A percentile compares a stretch with the other conserved stretches of the same genome.
These are phyloP conservation scores for Cherax destructor DNA, from an alignment of 1,140 invertebrate genomes.

Conservation along the genomic window DNA sequence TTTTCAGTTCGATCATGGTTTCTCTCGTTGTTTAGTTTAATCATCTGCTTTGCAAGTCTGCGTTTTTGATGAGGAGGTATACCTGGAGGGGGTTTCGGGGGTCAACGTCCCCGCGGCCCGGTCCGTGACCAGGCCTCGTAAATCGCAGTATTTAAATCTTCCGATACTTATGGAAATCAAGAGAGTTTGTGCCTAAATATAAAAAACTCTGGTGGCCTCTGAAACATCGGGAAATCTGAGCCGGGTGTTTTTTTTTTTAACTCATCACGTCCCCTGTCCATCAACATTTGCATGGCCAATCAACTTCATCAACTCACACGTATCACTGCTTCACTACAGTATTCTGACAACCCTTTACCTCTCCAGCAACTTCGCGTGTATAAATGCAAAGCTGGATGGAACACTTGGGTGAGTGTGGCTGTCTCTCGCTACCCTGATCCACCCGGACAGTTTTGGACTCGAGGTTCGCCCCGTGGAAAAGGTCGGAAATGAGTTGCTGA, in stretches of 20 bases:
- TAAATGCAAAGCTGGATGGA: background rate
- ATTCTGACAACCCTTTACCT: background rate
- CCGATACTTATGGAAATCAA: too few relatives aligned
- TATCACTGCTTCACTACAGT: background rate
- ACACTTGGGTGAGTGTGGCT: background rate
- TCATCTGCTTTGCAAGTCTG: too few relatives aligned
- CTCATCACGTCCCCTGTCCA: slow-evolving; percentile 33
- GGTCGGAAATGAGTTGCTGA: slow-evolving; percentile 29
- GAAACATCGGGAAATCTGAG: slow-evolving; percentile 1
- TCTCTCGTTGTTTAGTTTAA: background rate
- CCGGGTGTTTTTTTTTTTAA: background rate
- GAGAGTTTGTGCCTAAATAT: background rate
- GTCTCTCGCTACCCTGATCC: slow-evolving; percentile 41
- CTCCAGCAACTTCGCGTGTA: background rate
- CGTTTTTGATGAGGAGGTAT: background rate
- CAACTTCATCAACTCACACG: background rate
- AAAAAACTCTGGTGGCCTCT: background rate
- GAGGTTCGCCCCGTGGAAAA: slow-evolving; percentile 34
- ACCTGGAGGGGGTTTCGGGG: too few relatives aligned
- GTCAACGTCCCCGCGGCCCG: too few relatives aligned
- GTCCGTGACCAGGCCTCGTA: too few relatives aligned
- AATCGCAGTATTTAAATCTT: too few relatives aligned
- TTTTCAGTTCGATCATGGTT: background rate
- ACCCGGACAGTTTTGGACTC: slow-evolving; percentile 60
- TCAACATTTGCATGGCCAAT: slow-evolving; percentile 17